Evolutionary conservation across 1,140 invertebrate species (phyloP), one percentile per base, ranked within the genome.

Genomic region (Drosophila mojavensis): DNA sequence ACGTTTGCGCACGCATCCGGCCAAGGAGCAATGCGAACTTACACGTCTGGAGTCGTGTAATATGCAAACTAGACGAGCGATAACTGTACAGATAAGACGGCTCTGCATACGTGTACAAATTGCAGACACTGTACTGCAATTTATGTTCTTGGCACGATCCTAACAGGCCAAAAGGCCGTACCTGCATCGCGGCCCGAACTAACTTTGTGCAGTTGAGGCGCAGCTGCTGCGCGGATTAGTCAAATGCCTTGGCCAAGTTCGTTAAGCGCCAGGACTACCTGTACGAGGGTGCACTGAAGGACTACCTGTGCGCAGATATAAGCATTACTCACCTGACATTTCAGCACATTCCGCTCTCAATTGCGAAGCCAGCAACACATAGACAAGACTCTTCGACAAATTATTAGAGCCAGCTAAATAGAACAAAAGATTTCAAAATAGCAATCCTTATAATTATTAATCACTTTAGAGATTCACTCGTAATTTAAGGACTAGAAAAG

Each of bases 51-150:
- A 67, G 53, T 70, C 83, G 77, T 89, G 84, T 89, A 89, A 89
- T 89, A 89, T 89, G 84, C 84, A 84, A 89, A 89, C 84, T 89
- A 89, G 81, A 62, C 60, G 58, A 43, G 77, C 84, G 84, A 89
- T 89, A 89, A 89, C 84, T 89, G 85, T 89, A 89, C 81, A 89
- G 84, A 89, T 89, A 89, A 82, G 84, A 50, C n/a, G 61, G 61
- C 60, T 50, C 50, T 17, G 51, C 59, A 39, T 39, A 67, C 73
- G 66, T 65, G 63, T 69, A 88, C 83, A 86, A 86, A 86, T 88
- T 89, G 79, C 79, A 79, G 76, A 50, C 68, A 82, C 66, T 81
- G 69, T 76, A 79, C 60, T 63, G 78, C 77, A 65, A 78, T 83
- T 88, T 79, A 79, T 82, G 83, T 83, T 47, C 53, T 54, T 15